Percentiles rank a stretch among this genome's conserved stretches.
These are phyloP conservation scores for Calonectris borealis DNA, from an alignment of 2,113 vertebrate species.

Conservation along the genomic window DNA sequence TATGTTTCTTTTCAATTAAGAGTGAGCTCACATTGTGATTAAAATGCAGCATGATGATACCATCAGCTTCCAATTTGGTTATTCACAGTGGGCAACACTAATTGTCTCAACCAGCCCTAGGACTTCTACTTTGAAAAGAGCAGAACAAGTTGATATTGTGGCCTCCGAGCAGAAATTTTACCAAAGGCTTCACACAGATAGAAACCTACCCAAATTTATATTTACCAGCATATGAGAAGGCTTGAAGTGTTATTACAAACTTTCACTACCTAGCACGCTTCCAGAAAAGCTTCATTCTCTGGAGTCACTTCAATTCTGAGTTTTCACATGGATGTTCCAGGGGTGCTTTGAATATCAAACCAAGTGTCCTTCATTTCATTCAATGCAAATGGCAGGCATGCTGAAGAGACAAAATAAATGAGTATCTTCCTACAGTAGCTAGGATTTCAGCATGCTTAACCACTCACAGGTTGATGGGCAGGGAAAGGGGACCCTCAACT, in stretches of 20 bases:
- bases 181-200: background rate
- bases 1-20: background rate
- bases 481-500: background rate
- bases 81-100: background rate
- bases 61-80: background rate
- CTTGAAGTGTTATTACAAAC: background rate
- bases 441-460: background rate
- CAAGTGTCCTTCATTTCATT: background rate
- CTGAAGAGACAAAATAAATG: background rate
- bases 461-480: background rate
- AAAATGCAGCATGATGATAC: background rate
- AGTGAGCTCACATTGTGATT: background rate
- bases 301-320: background rate
- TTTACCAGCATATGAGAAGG: background rate
- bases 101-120: background rate
- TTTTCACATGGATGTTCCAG: background rate
- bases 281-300: background rate
- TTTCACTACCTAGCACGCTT: background rate
- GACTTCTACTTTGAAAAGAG: background rate
- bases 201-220: background rate
- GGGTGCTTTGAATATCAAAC: background rate
- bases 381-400: background rate
- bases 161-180: background rate
- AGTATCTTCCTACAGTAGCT: background rate
- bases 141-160: background rate